These are phyloP conservation scores for Halyomorpha halys DNA, from an alignment of 1,140 invertebrate genomes.

Conservation along the genomic window DNA sequence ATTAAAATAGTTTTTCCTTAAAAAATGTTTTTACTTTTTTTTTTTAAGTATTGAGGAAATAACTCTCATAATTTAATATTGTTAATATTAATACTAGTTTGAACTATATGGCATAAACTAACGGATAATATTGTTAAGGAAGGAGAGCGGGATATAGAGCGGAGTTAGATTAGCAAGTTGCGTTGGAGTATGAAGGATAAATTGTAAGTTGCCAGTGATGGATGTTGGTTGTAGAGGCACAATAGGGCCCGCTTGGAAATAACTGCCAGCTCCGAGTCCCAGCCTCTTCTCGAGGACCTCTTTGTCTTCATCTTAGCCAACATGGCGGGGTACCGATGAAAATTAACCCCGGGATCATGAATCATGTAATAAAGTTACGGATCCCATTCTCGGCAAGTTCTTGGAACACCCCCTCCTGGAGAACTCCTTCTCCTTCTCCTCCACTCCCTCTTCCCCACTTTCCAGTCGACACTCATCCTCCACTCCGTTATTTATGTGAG, in stretches of 20 bases:
- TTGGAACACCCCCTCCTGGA: neutral
- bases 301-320: conserved; percentile 10
- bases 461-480: neutral
- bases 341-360: conserved; percentile 20
- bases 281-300: neutral
- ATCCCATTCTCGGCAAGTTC: conserved; percentile 18
- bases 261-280: neutral
- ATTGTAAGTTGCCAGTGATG: conserved; percentile 3
- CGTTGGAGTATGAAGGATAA: too few relatives aligned
- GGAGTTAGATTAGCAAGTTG: too few relatives aligned
- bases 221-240: neutral
- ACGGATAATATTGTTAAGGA: too few relatives aligned
- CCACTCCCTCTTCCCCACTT: neutral
- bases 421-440: neutral
- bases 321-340: conserved; percentile 5
- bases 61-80: too few relatives aligned
- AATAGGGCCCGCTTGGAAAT: neutral
- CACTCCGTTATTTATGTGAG: conserved; percentile 16
- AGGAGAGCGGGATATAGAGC: too few relatives aligned
- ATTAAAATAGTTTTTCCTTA: too few relatives aligned
- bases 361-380: conserved; percentile 22
- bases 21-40: too few relatives aligned
- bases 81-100: too few relatives aligned
- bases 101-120: too few relatives aligned
- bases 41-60: too few relatives aligned